Evolutionary conservation across 2,113 vertebrate genomes (phyloP).

Genomic region (Antechinus stuartii): DNA sequence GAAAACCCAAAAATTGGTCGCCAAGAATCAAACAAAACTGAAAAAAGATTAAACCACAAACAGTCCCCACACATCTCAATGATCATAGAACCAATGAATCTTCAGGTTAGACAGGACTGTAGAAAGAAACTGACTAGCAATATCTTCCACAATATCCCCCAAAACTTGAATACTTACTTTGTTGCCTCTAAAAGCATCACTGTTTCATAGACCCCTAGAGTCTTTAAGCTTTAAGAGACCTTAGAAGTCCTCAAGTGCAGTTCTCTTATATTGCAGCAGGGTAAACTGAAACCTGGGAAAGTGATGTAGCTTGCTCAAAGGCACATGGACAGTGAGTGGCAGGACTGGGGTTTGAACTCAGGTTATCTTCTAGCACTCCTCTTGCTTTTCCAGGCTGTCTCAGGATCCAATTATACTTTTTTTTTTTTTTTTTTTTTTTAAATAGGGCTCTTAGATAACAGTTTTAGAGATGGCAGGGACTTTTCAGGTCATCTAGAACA

Average conservation of each 20-base stretch:
- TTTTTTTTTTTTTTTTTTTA: neutral
- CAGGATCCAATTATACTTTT: neutral
- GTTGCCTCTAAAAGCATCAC: neutral
- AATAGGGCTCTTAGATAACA: neutral
- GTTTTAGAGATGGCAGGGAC: neutral
- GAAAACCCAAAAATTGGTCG: neutral
- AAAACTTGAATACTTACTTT: neutral
- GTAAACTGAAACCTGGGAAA: neutral
- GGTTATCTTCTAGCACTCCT: neutral
- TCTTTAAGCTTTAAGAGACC: neutral
- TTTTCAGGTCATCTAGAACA: neutral
- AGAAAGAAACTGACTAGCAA: neutral
- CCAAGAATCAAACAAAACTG: neutral
- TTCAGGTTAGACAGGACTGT: neutral
- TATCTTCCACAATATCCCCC: neutral
- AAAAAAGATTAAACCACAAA: neutral
- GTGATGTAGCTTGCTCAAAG: neutral
- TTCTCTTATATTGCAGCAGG: neutral
- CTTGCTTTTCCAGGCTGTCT: neutral
- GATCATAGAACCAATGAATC: neutral
- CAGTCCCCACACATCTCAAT: neutral
- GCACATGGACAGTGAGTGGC: neutral
- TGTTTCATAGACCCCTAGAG: neutral
- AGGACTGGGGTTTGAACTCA: neutral
- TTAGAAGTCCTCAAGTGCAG: neutral